Evolutionary conservation across 2,113 vertebrate genomes (phyloP), one percentile per base, ranked within the genome.

Genomic region (Ceyx cyanopectus): DNA sequence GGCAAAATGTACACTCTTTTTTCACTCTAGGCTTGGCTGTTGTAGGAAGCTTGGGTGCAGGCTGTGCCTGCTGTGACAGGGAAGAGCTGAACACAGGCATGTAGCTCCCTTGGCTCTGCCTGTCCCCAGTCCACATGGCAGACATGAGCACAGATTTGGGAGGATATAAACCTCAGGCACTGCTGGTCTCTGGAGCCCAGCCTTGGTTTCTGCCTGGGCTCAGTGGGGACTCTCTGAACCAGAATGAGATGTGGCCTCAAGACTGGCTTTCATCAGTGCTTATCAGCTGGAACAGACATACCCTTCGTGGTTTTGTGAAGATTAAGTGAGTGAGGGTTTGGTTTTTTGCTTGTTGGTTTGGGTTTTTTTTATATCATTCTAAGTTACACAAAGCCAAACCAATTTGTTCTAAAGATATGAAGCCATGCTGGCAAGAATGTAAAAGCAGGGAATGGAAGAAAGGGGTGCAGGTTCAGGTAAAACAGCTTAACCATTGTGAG

Each of bases 161-260:
- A 85, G 30, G 37, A 62, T 73, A 46, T 29, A 77, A 95, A 82
- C 72, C 67, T 80, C 72, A 29, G 87, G 81, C 81, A 26, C 48
- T 92, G 22, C 32, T 7, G 8, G 40, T 69, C 61, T 93, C 83
- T 77, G 53, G 46, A 90, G 91, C 68, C 78, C 8, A 1, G 57
- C 69, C 65, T 67, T 78, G 43, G 51, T 89, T 89, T 80, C 50
- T 92, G 72, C 58, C 51, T 73, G 67, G 56, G 54, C 79, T 80
- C 67, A 43, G 67, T 70, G 61, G 63, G 74, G 37, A 72, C 67
- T 91, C 57, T 43, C 17, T 87, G 85, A 94, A 81, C 40, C 84
- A 92, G 84, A 87, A 95, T 87, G 65, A 87, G 81, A 82, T 91
- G 68, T 87, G 87, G 91, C 81, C 81, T 92, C 70, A 92, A 87